These are phyloP conservation scores for Octonoba sinensis DNA, from an alignment of 2,888 invertebrate genomes.

Conservation along the genomic window DNA sequence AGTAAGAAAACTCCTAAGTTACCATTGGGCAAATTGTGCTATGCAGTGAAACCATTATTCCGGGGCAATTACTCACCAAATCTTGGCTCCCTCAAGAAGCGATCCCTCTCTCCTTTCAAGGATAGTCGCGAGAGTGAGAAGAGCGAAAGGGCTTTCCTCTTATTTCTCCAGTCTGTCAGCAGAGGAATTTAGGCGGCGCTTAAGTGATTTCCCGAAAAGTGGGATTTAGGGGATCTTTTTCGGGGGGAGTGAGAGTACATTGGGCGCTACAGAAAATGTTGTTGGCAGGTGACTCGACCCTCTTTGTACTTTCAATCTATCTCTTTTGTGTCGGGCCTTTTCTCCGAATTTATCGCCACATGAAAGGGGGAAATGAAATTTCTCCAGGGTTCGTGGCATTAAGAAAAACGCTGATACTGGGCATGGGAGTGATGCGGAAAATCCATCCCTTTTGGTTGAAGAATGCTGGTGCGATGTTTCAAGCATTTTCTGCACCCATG, in stretches of 20 bases:
- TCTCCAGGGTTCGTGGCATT: background rate
- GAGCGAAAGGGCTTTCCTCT: conserved; percentile 28
- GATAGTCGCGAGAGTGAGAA: conserved; percentile 24
- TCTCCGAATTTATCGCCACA: conserved; percentile 46
- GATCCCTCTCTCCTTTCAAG: background rate
- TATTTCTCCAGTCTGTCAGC: conserved; percentile 65
- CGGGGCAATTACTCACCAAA: background rate
- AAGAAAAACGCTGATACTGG: too few species aligned
- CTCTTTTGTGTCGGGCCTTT: conserved; percentile 35
- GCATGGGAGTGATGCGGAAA: too few species aligned
- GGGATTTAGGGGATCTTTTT: conserved; percentile 61
- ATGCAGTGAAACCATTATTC: too few species aligned
- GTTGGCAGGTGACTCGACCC: conserved; percentile 62
- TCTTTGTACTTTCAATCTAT: conserved; percentile 52
- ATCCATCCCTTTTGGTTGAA: too few species aligned
- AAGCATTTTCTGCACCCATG: too few species aligned
- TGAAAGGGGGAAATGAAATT: too few species aligned
- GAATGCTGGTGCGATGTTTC: too few species aligned
- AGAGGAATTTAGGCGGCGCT: conserved; percentile 62
- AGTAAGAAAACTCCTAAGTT: too few species aligned
- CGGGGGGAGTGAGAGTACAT: conserved; percentile 14
- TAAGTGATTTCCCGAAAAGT: conserved; percentile 64
- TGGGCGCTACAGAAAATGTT: conserved; percentile 28
- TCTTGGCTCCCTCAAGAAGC: background rate
- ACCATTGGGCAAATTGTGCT: too few species aligned